phyloP scores from a whole-genome alignment of 2,113 vertebrate species.

The Aythya baeri region DNA sequence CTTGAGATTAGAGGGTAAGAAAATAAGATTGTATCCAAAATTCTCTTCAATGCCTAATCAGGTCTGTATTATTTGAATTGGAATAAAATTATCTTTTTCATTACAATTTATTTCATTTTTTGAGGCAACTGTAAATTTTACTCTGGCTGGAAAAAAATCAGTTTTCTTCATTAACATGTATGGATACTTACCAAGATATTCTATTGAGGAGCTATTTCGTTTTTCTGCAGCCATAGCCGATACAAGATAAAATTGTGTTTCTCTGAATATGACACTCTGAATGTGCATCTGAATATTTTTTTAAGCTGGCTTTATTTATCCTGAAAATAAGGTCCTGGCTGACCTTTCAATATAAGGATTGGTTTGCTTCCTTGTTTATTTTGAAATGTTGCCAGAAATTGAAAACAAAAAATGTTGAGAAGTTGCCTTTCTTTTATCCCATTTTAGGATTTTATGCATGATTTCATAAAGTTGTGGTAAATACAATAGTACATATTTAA shows the following conservation, averaged over 20 bases:
- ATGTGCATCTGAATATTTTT: background rate
- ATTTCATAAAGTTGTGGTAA: slow-evolving; percentile 40
- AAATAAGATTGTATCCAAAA: background rate
- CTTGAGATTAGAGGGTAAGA: background rate
- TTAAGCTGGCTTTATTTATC: background rate
- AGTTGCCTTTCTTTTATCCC: slow-evolving; percentile 29
- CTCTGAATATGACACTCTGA: too few species aligned
- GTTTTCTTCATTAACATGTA: background rate
- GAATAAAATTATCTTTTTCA: background rate
- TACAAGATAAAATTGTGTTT: background rate
- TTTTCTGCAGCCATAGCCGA: background rate
- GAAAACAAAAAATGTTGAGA: background rate
- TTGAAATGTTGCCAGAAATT: slow-evolving; percentile 8
- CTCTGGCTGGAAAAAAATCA: background rate
- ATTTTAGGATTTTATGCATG: slow-evolving; percentile 55
- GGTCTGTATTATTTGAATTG: background rate
- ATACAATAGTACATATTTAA: slow-evolving; percentile 50
- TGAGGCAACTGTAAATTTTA: background rate
- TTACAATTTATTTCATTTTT: background rate
- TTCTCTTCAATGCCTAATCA: background rate
- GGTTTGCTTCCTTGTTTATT: slow-evolving; percentile 29
- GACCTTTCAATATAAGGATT: background rate
- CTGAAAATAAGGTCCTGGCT: background rate
- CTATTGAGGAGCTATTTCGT: background rate
- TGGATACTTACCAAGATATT: background rate